phyloP scores from a whole-genome alignment of 2,797 vertebrate genomes.

The Pelochelys cantorii region DNA sequence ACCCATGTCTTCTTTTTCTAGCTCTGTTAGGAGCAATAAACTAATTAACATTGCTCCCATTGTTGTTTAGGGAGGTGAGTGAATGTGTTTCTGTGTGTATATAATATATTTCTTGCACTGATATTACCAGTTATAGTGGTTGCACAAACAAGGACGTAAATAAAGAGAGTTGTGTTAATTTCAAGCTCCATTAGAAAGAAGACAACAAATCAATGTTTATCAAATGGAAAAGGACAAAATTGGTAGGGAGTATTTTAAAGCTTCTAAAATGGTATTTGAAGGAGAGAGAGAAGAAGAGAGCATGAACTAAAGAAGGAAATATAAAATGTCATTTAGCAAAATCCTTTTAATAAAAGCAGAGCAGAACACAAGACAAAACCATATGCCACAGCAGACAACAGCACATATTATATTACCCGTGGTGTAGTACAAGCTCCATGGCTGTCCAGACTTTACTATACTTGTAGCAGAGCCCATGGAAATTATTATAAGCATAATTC shows the following conservation, averaged over 20 bases:
- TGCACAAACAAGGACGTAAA: slow-evolving; percentile 8
- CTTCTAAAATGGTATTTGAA: background rate
- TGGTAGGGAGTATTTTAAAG: background rate
- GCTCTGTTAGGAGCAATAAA: background rate
- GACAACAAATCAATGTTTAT: slow-evolving; percentile 40
- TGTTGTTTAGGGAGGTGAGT: fast-evolving
- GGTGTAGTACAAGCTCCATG: fast-evolving
- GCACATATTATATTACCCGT: background rate
- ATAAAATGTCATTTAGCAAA: background rate
- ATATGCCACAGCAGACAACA: background rate
- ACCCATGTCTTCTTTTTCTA: fast-evolving
- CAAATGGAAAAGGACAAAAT: background rate
- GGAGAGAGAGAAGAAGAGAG: background rate
- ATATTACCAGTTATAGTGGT: background rate
- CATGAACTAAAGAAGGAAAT: background rate
- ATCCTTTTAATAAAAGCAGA: background rate
- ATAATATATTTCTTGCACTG: background rate
- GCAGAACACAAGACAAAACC: background rate
- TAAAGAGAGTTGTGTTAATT: slow-evolving; percentile 30
- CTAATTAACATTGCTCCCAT: background rate
- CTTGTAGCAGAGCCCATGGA: background rate
- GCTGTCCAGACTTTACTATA: background rate
- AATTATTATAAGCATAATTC: background rate
- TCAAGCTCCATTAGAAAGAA: slow-evolving; percentile 41
- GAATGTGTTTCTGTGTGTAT: background rate